Percentiles rank a stretch among this genome's conserved stretches.
Evolutionary conservation across 2,888 invertebrate species (phyloP).

Genomic region (Pyrrhia umbra): DNA sequence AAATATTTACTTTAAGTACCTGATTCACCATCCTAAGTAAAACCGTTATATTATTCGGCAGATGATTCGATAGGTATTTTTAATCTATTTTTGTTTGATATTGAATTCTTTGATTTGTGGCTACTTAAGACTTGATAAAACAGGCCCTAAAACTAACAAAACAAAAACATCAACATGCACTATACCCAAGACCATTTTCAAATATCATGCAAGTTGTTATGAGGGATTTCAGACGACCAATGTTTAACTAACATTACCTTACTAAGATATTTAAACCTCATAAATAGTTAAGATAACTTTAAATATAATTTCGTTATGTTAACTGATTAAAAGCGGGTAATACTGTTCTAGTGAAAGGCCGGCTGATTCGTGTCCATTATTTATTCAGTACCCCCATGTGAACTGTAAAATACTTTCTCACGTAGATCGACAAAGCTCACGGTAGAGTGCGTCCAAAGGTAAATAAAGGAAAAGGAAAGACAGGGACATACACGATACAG

Average conservation of each 20-base stretch:
- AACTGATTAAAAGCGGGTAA: neutral
- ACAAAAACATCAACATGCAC: constrained; percentile 44
- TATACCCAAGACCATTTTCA: constrained; percentile 9
- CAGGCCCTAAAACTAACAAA: constrained; percentile 5
- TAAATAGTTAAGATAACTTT: no score
- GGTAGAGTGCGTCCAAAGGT: constrained; percentile 11
- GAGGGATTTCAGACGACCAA: neutral
- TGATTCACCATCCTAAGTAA: neutral
- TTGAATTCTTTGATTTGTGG: no score
- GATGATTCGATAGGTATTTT: no score
- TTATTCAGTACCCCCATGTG: constrained; percentile 10
- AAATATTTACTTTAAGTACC: constrained; percentile 8
- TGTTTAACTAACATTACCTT: no score
- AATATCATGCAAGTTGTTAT: constrained; percentile 27
- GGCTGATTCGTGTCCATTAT: neutral
- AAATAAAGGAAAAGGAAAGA: constrained; percentile 29
- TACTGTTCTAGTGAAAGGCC: neutral
- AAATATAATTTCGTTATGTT: neutral
- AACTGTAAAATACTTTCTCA: constrained; percentile 12
- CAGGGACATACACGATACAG: constrained; percentile 34
- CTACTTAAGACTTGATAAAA: neutral
- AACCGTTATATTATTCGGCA: no score
- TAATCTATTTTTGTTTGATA: no score
- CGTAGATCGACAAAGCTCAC: constrained; percentile 16
- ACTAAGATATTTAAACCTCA: no score